These are phyloP conservation scores for Athene cunicularia DNA, from an alignment of 2,113 vertebrate genomes.

Conservation along the genomic window DNA sequence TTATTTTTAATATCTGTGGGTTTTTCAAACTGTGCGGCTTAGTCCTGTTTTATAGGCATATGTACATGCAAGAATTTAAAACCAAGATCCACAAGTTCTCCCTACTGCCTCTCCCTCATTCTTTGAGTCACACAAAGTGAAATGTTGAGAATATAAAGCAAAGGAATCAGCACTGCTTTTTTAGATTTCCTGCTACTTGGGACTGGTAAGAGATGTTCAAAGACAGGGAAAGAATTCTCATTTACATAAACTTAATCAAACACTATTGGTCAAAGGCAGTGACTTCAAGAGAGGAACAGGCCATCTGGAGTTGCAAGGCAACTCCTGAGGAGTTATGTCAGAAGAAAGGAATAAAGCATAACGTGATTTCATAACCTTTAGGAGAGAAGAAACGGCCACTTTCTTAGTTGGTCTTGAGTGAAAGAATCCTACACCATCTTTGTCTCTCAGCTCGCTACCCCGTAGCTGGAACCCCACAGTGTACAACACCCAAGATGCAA, in stretches of 20 bases:
- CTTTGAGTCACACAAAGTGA: background rate
- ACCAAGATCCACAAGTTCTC: background rate
- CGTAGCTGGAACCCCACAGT: background rate
- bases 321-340: background rate
- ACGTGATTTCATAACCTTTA: background rate
- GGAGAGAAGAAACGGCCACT: background rate
- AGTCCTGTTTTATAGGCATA: background rate
- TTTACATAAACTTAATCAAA: constrained; percentile 41
- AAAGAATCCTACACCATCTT: background rate
- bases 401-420: background rate
- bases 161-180: background rate
- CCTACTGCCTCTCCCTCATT: background rate
- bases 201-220: background rate
- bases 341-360: background rate
- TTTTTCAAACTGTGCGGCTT: background rate
- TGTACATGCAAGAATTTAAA: background rate
- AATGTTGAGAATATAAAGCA: background rate
- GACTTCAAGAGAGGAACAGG: background rate
- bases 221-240: background rate
- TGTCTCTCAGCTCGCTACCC: background rate
- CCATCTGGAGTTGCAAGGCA: background rate
- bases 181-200: background rate
- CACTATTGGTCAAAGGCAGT: constrained; percentile 5
- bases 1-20: background rate
- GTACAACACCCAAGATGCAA: background rate